phyloP scores from a whole-genome alignment of 1,140 invertebrate species.

The Ooceraea biroi region DNA sequence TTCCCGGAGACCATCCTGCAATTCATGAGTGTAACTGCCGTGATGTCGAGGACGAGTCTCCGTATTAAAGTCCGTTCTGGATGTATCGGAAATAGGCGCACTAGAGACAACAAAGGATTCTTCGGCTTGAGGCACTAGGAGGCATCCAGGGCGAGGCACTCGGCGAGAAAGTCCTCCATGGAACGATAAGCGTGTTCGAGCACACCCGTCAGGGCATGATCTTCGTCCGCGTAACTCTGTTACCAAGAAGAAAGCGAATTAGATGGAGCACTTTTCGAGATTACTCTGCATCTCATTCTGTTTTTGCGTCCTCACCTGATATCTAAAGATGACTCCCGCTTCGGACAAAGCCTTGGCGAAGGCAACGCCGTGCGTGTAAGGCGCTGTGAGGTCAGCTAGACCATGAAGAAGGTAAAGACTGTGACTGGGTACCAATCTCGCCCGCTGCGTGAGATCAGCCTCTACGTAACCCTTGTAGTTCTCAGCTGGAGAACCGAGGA shows the following conservation, averaged over 20 bases:
- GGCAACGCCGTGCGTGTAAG: slow-evolving; percentile 96
- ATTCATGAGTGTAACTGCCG: slow-evolving; percentile 32
- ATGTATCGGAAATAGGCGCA: slow-evolving; percentile 79
- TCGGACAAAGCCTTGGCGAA: slow-evolving; percentile 94
- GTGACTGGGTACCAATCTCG: slow-evolving; percentile 93
- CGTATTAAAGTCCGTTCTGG: slow-evolving; percentile 49
- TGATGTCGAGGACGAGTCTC: slow-evolving; percentile 44
- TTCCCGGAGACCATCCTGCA: slow-evolving; percentile 23
- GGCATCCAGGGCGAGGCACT: slow-evolving; percentile 94
- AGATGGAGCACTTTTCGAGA: background rate
- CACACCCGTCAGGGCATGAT: slow-evolving; percentile 91
- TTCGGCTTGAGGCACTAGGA: slow-evolving; percentile 86
- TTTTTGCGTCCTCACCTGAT: slow-evolving; percentile 90
- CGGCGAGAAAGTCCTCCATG: slow-evolving; percentile 94
- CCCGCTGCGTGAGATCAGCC: slow-evolving; percentile 94
- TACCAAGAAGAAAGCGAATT: background rate
- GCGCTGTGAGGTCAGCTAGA: slow-evolving; percentile 95
- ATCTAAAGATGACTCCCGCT: slow-evolving; percentile 94
- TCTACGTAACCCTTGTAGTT: slow-evolving; percentile 97
- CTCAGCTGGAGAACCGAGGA: slow-evolving; percentile 94
- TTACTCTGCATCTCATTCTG: background rate
- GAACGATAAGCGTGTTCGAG: slow-evolving; percentile 94
- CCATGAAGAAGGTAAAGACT: slow-evolving; percentile 96
- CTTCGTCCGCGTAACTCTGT: slow-evolving; percentile 94
- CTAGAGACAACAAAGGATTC: slow-evolving; percentile 82